Base-by-base conservation (phyloP, 2,797 vertebrate species). In the Pteronotus mesoamericanus region DNA sequence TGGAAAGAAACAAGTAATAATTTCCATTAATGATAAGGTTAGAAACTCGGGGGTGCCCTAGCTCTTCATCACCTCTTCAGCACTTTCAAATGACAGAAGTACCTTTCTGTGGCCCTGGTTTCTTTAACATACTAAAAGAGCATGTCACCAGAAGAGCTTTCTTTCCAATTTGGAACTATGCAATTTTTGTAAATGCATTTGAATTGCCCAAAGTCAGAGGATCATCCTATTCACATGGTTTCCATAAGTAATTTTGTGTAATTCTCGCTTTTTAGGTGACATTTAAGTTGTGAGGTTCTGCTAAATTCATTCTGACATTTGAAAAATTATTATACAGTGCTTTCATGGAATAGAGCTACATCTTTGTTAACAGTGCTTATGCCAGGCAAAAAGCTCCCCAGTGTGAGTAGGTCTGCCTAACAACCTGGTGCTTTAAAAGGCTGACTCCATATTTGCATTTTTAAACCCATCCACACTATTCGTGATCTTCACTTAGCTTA, bases 221-320 rank as follows among this genome's bases (percentile, higher is more conserved):
- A 92, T 96, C 88, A 3, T 82, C 57, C 19, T 0, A 0, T 79
- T 0, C 19, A 96, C 87, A 97, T 3, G 0, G 89, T 32, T 92
- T 94, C 94, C 90, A 26, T 3, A 4, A 24, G 95, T 69, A 89
- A 97, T 91, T 96, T 89, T 93, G 86, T 21, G 69, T 84, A 96
- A 97, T 96, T 96, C 94, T 74, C 91, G 57, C 86, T 87, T 94
- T 97, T 97, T 86, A 91, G 86, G 77, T 98, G 95, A 98, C 96
- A 97, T 96, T 59, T 91, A 86, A 97, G 95, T 96, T 97, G 14
- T 82, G 57, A 95, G 85, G 55, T 94, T 80, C 75, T 79, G 97
- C 94, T 97, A 98, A 98, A 97, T 93, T 90, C 88, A 95, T 96
- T 96, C 84, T 96, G 97, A 34, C 0, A 85, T 95, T 96, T 96